Evolutionary conservation across 2,113 vertebrate genomes (phyloP).

Genomic region (Acanthochromis polyacanthus): DNA sequence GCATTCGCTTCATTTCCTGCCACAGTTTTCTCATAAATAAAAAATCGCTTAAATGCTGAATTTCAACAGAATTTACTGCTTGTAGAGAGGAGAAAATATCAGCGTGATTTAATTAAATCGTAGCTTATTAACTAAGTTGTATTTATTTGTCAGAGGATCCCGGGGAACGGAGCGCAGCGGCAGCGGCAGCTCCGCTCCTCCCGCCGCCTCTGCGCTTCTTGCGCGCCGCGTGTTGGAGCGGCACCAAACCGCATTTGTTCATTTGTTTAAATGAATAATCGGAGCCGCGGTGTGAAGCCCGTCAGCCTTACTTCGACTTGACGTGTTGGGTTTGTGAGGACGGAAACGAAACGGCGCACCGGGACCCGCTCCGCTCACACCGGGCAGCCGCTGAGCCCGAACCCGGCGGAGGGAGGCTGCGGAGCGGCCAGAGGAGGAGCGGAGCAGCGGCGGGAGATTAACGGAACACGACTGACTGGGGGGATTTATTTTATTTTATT

Average conservation of each 20-base stretch:
- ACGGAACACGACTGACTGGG: too few relatives aligned
- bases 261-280: background rate
- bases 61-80: background rate
- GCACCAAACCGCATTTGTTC: background rate
- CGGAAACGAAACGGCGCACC: background rate
- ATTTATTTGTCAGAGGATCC: accelerated
- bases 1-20: background rate
- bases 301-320: background rate
- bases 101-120: background rate
- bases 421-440: background rate
- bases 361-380: background rate
- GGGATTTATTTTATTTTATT: too few relatives aligned
- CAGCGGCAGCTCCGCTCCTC: background rate
- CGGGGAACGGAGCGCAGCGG: background rate
- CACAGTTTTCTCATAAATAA: background rate
- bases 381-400: background rate
- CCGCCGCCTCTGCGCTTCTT: conserved; percentile 17
- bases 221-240: conserved; percentile 4
- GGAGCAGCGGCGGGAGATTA: too few relatives aligned
- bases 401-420: background rate
- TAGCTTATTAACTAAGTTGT: accelerated
- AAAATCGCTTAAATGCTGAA: background rate
- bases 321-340: background rate
- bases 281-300: background rate
- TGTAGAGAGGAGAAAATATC: background rate